Evolutionary conservation across 2,888 invertebrate species (phyloP), one percentile per base, ranked within the genome.

Genomic region (Lathronympha strigana): DNA sequence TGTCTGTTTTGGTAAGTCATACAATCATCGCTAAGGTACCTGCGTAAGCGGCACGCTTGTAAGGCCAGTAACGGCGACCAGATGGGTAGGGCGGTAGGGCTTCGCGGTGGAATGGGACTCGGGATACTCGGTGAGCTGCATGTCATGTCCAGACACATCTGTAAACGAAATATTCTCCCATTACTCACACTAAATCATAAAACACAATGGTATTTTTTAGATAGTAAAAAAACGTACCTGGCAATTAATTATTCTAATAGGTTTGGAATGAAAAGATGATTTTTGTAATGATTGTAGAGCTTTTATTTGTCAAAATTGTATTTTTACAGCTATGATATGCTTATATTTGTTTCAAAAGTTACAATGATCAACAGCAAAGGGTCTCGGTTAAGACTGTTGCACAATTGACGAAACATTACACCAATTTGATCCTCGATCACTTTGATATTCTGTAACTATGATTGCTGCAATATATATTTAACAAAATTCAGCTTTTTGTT

Each of bases 271-370:
- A 87, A 47, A 88, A 88, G 66, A 82, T 71, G 73, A 74, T 67
- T 76, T 81, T 77, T 86, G 85, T 89, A 90, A 90, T 92, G 90
- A 90, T 90, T 94, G 93, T 94, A 92, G 92, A 93, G 93, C 93
- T 94, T 95, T 95, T 95, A 95, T 95, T 95, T 95, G 94, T 95
- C 95, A 95, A 95, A 94, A 95, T 94, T 94, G 93, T 93, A 94
- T 94, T 94, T 95, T 96, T 96, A 96, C 96, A 96, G 95, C 96
- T 96, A 96, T 96, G 96, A 96, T 96, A 96, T 96, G 96, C 96
- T 96, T 96, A 95, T 94, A 94, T 95, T 94, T 93, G 94, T 94
- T 94, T 94, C 94, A 93, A 94, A 86, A 85, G 92, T 92, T 92
- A 92, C 89, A 92, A 92, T 89, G 90, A 93, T 92, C 93, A 93